phyloP scores from a whole-genome alignment of 2,888 invertebrate species.

The Tipula helvola region DNA sequence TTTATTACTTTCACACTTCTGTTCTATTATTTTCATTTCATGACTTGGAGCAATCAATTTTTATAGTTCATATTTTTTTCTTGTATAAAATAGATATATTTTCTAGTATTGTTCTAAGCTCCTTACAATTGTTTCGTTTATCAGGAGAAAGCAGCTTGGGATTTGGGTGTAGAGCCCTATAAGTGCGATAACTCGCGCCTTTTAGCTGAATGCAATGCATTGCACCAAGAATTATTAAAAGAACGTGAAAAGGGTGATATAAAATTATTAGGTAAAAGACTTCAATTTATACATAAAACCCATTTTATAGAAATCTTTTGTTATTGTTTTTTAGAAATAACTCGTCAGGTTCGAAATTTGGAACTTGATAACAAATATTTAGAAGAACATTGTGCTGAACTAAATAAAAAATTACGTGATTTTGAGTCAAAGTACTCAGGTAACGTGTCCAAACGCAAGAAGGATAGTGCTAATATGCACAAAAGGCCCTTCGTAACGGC shows the following conservation, averaged over 20 bases:
- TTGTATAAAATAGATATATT: not conserved
- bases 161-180: constrained; percentile 62
- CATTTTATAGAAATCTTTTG: not conserved
- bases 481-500: constrained; percentile 33
- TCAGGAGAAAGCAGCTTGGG: constrained; percentile 56
- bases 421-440: constrained; percentile 37
- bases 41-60: not conserved
- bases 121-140: constrained; percentile 21
- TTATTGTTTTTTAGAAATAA: constrained; percentile 33
- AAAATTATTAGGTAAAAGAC: constrained; percentile 38
- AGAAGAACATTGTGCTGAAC: constrained; percentile 37
- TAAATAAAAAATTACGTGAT: constrained; percentile 36
- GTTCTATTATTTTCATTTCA: not conserved
- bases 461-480: constrained; percentile 21
- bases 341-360: constrained; percentile 38
- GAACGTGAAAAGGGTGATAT: constrained; percentile 51
- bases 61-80: not conserved
- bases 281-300: too few relatives aligned
- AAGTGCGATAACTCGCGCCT: constrained; percentile 68
- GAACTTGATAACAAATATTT: constrained; percentile 39
- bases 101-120: not conserved
- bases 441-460: constrained; percentile 18
- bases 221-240: constrained; percentile 53
- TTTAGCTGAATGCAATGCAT: constrained; percentile 59
- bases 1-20: not conserved